Conservation (phyloP, 2,888 invertebrate genomes). For the Neoitamus cyanurus region DNA sequence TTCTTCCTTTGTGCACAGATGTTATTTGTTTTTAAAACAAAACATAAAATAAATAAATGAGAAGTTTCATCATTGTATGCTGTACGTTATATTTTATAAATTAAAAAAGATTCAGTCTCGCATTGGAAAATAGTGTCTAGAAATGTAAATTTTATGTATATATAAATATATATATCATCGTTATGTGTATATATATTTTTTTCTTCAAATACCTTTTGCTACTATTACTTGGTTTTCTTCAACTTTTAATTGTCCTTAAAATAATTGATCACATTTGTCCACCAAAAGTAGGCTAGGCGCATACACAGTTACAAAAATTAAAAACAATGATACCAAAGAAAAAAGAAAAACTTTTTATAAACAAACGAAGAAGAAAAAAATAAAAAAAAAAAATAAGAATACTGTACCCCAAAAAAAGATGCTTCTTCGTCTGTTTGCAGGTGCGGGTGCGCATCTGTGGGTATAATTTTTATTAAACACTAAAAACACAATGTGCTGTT, state of each 20-base stretch:
- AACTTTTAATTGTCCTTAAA: background rate
- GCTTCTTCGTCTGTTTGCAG: background rate
- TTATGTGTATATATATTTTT: background rate
- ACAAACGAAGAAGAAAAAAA: background rate
- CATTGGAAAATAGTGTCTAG: slow-evolving; percentile 32
- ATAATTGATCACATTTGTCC: slow-evolving; percentile 24
- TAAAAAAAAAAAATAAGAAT: background rate
- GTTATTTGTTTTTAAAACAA: slow-evolving; percentile 6
- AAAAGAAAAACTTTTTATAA: background rate
- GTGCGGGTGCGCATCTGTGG: background rate
- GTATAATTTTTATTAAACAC: background rate
- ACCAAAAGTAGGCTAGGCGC: background rate
- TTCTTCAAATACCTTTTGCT: slow-evolving; percentile 33
- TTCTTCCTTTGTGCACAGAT: background rate
- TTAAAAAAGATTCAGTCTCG: slow-evolving; percentile 35
- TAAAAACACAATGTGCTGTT: background rate
- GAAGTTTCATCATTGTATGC: background rate
- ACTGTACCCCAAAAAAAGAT: background rate
- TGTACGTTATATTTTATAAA: background rate
- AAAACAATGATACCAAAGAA: background rate
- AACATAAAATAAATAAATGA: background rate
- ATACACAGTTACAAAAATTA: background rate
- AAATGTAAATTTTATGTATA: slow-evolving; percentile 7
- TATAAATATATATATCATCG: slow-evolving; percentile 4
- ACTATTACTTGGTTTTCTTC: slow-evolving; percentile 20